Conservation (phyloP, 2,888 invertebrate species). For the Seira musarum region DNA sequence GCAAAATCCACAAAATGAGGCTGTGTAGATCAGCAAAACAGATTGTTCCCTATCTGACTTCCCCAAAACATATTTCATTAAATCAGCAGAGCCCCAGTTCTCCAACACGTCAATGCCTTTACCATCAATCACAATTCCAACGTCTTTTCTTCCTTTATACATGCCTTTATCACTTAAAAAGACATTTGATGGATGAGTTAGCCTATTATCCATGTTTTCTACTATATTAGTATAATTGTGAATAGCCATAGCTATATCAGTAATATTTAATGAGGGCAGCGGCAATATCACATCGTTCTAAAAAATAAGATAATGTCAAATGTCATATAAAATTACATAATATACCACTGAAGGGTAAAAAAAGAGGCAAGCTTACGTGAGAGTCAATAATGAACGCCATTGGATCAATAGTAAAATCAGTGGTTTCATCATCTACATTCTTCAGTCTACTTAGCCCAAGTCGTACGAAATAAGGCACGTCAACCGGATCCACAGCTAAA, state of each 20-base stretch:
- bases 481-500: slow-evolving; percentile 67
- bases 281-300: slow-evolving; percentile 66
- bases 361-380: slow-evolving; percentile 46
- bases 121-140: not conserved
- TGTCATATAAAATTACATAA: slow-evolving; percentile 11
- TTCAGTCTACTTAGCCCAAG: slow-evolving; percentile 61
- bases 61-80: slow-evolving; percentile 48
- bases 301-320: not conserved
- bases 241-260: slow-evolving; percentile 62
- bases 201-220: slow-evolving; percentile 33
- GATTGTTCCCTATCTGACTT: slow-evolving; percentile 39
- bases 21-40: slow-evolving; percentile 64
- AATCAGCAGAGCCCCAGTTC: slow-evolving; percentile 52
- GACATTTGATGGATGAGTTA: slow-evolving; percentile 4
- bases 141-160: not conserved
- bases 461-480: slow-evolving; percentile 66
- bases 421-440: slow-evolving; percentile 5
- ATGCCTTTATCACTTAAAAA: slow-evolving; percentile 34
- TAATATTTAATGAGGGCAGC: slow-evolving; percentile 64
- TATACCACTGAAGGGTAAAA: not conserved
- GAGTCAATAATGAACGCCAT: slow-evolving; percentile 68
- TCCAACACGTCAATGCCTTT: not conserved
- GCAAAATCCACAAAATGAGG: slow-evolving; percentile 68
- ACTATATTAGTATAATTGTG: slow-evolving; percentile 55
- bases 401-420: slow-evolving; percentile 58